These are phyloP conservation scores for Pandemis cinnamomeana DNA, from an alignment of 2,888 invertebrate genomes.

Conservation along the genomic window DNA sequence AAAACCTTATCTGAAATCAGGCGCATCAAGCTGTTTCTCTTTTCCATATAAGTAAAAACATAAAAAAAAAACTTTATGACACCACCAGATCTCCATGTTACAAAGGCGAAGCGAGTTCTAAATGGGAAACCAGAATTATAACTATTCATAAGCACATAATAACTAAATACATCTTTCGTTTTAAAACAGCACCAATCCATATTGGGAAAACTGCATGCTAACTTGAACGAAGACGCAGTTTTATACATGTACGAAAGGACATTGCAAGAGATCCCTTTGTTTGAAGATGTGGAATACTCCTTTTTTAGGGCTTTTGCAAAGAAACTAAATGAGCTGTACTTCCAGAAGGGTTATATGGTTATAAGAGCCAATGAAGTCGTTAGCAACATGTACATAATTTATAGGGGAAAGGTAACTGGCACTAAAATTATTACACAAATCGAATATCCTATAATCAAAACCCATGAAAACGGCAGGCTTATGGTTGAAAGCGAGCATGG, in stretches of 20 bases:
- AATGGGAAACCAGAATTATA: not conserved
- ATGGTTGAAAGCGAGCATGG: no score
- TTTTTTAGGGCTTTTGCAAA: slow-evolving; percentile 83
- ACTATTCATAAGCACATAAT: slow-evolving; percentile 5
- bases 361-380: slow-evolving; percentile 76
- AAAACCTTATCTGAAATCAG: slow-evolving; percentile 1
- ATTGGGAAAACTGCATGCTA: slow-evolving; percentile 79
- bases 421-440: not conserved
- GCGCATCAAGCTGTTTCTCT: not conserved
- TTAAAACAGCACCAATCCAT: slow-evolving; percentile 72
- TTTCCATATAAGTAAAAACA: slow-evolving; percentile 3
- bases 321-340: slow-evolving; percentile 73
- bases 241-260: slow-evolving; percentile 82
- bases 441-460: not conserved
- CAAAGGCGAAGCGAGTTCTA: not conserved
- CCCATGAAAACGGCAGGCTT: no score
- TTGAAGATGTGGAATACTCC: slow-evolving; percentile 79
- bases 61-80: slow-evolving; percentile 8
- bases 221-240: slow-evolving; percentile 82
- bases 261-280: slow-evolving; percentile 80
- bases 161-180: slow-evolving; percentile 13
- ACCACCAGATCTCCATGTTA: not conserved
- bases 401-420: slow-evolving; percentile 72
- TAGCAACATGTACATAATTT: slow-evolving; percentile 75
- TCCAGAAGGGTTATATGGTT: slow-evolving; percentile 78